phyloP scores from a whole-genome alignment of 2,797 vertebrate species.

The Eurystomus glaucurus region DNA sequence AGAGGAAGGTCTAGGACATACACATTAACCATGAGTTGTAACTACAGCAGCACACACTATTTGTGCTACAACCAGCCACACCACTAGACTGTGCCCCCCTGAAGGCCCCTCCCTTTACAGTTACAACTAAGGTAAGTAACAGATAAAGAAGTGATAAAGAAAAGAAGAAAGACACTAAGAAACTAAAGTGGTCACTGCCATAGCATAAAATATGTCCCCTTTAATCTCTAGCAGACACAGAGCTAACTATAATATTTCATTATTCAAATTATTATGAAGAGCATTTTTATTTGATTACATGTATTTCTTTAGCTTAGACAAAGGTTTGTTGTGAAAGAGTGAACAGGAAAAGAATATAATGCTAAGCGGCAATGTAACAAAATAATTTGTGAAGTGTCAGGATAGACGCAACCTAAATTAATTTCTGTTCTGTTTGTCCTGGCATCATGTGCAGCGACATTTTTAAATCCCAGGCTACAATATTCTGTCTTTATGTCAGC shows the following conservation, averaged over 20 bases:
- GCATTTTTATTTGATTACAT: neutral
- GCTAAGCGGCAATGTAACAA: neutral
- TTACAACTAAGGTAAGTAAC: neutral
- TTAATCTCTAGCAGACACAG: neutral
- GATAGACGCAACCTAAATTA: neutral
- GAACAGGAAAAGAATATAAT: neutral
- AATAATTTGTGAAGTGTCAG: neutral
- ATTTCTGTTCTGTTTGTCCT: constrained; percentile 36
- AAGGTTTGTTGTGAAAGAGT: neutral
- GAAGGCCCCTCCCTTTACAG: neutral
- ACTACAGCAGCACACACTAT: rapidly evolving
- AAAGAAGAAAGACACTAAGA: neutral
- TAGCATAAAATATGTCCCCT: neutral
- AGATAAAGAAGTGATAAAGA: neutral
- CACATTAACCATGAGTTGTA: rapidly evolving
- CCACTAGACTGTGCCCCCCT: rapidly evolving
- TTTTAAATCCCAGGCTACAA: neutral
- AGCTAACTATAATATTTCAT: neutral
- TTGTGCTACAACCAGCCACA: neutral
- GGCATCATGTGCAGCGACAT: constrained; percentile 7
- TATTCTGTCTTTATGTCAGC: neutral
- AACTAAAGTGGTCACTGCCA: neutral
- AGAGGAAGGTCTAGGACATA: neutral
- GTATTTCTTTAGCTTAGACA: neutral
- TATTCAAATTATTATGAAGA: neutral